Base-by-base conservation (phyloP, 2,888 invertebrate genomes). In the Xestia rhomboidea region DNA sequence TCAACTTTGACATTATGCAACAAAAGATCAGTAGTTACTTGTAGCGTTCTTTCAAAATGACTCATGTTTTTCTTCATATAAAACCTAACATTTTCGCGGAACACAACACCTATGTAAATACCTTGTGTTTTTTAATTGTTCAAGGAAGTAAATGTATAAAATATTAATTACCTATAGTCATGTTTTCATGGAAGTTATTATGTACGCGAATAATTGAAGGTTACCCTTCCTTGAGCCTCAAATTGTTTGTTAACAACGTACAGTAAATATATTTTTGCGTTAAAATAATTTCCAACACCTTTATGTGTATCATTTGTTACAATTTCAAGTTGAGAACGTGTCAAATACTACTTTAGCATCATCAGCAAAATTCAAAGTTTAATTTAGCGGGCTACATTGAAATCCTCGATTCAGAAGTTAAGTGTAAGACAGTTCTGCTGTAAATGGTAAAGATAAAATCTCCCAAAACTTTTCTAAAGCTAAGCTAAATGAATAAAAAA, bases 71-170 rank as follows among this genome's bases (percentile, higher is more conserved):
- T 15, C 30, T 30, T 13, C 21, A 62, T 24, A 18, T 1, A 49
- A 57, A 34, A 38, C 60, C 34, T 60, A 51, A 27, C 30, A 3
- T 30, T 73, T 66, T 68, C 21, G 46, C 67, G 46, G 54, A 68
- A 80, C 46, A 5, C 1, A 30, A 71, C 27, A 77, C 18, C 24
- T 38, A 41, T 41, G 41, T 41, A 64, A 80, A 51, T 41, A 54
- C 76, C 30, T 66, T 60, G 30, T 30, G 51, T 67, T 81, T 1
- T n/a, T 68, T 38, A 57, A 44, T 38, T 34, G 15, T 54, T n/a
- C 49, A 68, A 54, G 71, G 72, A 81, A 77, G 64, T 77, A 66
- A 51, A 41, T 24, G 21, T 21, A 11, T 8, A 8, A 27, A 76
- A 68, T 62, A 76, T 70, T 27, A 81, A 38, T n/a, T 18, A n/a